phyloP scores from a whole-genome alignment of 64 coral and sea anemone species.

The Montipora sp. region DNA sequence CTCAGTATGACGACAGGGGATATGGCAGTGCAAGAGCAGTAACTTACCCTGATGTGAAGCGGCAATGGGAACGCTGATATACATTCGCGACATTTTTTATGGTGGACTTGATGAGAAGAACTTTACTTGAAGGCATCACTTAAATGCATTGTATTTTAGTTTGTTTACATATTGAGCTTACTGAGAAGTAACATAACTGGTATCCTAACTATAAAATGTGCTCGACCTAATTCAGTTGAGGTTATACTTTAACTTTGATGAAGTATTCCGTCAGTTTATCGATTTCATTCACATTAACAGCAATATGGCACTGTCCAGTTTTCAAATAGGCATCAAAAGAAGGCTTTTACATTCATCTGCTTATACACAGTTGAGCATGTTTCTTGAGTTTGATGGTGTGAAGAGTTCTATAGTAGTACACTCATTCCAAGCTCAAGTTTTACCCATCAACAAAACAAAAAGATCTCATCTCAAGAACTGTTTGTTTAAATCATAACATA shows the following conservation, averaged over 20 bases:
- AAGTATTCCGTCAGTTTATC: background rate
- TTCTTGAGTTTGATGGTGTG: background rate
- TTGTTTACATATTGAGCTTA: slow-evolving; percentile 12
- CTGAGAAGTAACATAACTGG: background rate
- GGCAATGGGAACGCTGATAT: slow-evolving; percentile 26
- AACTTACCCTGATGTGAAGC: slow-evolving; percentile 21
- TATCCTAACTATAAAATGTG: background rate
- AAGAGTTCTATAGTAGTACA: background rate
- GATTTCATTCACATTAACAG: background rate
- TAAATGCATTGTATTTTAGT: slow-evolving; percentile 21
- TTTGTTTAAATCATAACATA: background rate
- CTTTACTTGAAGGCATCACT: background rate
- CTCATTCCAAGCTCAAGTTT: background rate
- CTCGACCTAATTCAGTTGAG: background rate
- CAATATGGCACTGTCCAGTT: background rate
- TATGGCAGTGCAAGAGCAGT: slow-evolving; percentile 25
- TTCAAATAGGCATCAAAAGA: background rate
- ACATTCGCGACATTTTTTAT: background rate
- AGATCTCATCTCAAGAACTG: background rate
- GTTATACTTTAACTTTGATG: background rate
- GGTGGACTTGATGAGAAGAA: background rate
- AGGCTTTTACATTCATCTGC: background rate
- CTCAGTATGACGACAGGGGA: background rate
- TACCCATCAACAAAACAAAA: background rate
- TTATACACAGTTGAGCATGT: background rate